A percentile compares a stretch with the other conserved stretches of the same genome.
Conservation (phyloP, 2,797 vertebrate species). For the Pyrocephalus nanus region DNA sequence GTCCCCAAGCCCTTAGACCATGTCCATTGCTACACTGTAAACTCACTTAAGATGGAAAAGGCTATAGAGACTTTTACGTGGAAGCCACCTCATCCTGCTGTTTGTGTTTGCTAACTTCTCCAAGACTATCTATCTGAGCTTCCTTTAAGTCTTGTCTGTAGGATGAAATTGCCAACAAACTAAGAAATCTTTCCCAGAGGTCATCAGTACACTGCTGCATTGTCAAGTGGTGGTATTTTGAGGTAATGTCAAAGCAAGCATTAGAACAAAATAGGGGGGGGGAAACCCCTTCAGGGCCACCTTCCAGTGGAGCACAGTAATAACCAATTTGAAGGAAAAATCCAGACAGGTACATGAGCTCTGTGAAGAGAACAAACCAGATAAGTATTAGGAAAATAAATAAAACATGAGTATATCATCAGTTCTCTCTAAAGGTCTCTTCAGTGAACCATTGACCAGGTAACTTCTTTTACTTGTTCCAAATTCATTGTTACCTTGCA, state of each 20-base stretch:
- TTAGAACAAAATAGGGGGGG: not conserved
- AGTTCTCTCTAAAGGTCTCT: not conserved
- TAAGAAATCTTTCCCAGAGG: not conserved
- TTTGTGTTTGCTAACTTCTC: not conserved
- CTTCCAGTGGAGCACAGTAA: not conserved
- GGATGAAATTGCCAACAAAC: not conserved
- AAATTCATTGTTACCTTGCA: not conserved
- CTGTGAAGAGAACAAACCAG: not conserved
- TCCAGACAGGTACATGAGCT: not conserved
- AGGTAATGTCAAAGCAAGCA: not conserved
- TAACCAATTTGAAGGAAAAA: not conserved
- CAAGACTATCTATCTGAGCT: not conserved
- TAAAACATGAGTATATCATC: not conserved
- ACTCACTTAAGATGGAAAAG: not conserved
- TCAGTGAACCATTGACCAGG: not conserved
- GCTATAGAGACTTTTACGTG: not conserved
- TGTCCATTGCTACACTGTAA: not conserved
- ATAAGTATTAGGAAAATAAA: not conserved
- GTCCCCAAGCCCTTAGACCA: not conserved
- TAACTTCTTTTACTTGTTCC: not conserved
- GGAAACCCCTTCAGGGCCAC: not conserved
- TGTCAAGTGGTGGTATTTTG: not conserved
- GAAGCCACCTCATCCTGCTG: not conserved
- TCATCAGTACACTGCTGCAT: not conserved
- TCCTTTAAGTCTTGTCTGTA: not conserved